Conservation (phyloP, 2,888 invertebrate genomes). For the Poecilus cupreus region DNA sequence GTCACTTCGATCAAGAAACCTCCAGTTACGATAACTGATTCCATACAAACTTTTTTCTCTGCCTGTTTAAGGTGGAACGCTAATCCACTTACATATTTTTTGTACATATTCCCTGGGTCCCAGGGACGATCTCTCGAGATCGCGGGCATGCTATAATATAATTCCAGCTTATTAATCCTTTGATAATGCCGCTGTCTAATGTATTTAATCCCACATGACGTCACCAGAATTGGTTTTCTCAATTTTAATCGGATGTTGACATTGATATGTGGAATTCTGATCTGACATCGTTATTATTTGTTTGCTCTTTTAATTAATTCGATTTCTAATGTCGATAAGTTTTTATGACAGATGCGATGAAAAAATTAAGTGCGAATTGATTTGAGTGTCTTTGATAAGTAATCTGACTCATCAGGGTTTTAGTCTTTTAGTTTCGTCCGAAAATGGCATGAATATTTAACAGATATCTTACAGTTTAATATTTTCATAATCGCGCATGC, state of each 20-base stretch:
- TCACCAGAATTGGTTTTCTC: slow-evolving; percentile 45
- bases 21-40: neutral
- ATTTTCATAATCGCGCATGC: slow-evolving; percentile 12
- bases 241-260: slow-evolving; percentile 57
- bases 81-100: slow-evolving; percentile 33
- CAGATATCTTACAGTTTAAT: neutral
- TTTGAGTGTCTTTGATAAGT: neutral
- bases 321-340: slow-evolving; percentile 35
- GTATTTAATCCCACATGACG: slow-evolving; percentile 47
- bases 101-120: neutral
- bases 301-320: slow-evolving; percentile 40
- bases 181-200: slow-evolving; percentile 58
- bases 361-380: slow-evolving; percentile 33
- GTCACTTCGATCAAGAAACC: slow-evolving; percentile 9
- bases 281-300: slow-evolving; percentile 36
- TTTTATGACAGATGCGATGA: slow-evolving; percentile 3
- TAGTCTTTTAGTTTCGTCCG: neutral
- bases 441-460: slow-evolving; percentile 18
- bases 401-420: slow-evolving; percentile 4
- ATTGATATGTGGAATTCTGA: slow-evolving; percentile 53
- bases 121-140: neutral
- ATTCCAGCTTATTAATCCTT: slow-evolving; percentile 48
- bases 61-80: slow-evolving; percentile 1
- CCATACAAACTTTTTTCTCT: slow-evolving; percentile 6
- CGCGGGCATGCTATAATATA: slow-evolving; percentile 20